Evolutionary conservation across 2,888 invertebrate genomes (phyloP), one percentile per base, ranked within the genome.

Genomic region (Rotaria magnacalcarata): DNA sequence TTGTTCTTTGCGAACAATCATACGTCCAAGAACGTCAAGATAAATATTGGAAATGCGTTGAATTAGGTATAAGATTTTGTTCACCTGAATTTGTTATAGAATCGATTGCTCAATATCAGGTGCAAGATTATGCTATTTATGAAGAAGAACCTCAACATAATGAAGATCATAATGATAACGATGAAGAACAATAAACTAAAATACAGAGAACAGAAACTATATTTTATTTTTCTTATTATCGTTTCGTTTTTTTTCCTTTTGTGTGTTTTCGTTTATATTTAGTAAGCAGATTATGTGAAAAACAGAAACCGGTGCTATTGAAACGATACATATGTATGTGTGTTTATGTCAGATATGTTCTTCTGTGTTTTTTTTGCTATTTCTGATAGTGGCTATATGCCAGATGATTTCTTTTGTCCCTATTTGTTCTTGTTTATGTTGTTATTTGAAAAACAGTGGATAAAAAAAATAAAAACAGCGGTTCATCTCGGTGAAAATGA

Each of bases 41-140:
- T 47, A 43, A 47, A 80, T 80, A 80, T 47, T 43, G 47, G 80
- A 80, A 80, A 80, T 47, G 43, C n/a, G 47, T n/a, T 16, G 47
- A 80, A 80, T 80, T 80, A 47, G 80, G 80, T n/a, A 80, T 80
- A n/a, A 21, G 47, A 80, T 80, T 80, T 47, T 80, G 43, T n/a
- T 43, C 80, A 10, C 80, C 80, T 2, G 80, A 80, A 80, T 80
- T 43, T 24, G 47, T 80, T n/a, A 80, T 80, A n/a, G 80, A 80
- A n/a, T 80, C 80, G 24, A 80, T 80, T n/a, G 47, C 80, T n/a
- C 47, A 80, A 47, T 80, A 80, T 80, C 80, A 47, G 47, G 43
- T 80, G 24, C 43, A 80, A 80, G 50, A 50, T 50, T 50, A 50
- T 50, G 14, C 50, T 4, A 50, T 50, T 50, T 50, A 50, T 50